Conservation (phyloP, 2,113 vertebrate species). For the Buteo buteo region DNA sequence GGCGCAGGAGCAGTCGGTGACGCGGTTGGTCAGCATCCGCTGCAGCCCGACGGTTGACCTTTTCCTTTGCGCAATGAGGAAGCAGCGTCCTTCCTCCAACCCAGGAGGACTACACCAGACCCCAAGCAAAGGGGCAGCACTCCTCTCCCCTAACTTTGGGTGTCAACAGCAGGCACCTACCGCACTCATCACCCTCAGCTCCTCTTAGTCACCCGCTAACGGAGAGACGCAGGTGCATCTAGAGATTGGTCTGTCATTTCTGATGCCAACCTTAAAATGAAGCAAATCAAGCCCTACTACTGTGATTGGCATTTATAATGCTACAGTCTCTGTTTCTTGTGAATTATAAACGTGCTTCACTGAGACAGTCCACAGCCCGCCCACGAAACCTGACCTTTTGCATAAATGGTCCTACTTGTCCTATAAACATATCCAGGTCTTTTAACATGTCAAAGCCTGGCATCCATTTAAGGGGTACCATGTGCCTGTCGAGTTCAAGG, state of each 20-base stretch:
- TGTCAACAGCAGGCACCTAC: background rate
- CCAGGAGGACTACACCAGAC: background rate
- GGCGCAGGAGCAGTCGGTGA: background rate
- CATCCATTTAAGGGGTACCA: background rate
- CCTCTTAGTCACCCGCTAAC: fast-evolving
- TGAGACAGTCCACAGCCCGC: background rate
- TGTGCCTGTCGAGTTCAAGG: background rate
- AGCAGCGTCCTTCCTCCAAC: background rate
- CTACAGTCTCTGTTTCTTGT: background rate
- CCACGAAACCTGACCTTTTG: background rate
- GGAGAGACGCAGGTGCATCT: background rate
- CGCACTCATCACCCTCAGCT: background rate
- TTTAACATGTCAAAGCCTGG: background rate
- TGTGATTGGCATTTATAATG: background rate
- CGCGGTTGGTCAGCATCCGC: background rate
- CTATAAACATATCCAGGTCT: background rate
- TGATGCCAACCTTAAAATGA: background rate
- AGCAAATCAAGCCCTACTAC: background rate
- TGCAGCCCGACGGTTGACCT: background rate
- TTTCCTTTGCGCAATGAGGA: background rate
- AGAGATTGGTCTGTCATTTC: background rate
- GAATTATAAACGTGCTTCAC: background rate
- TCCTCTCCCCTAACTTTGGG: background rate
- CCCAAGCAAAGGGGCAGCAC: background rate
- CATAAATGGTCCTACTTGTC: background rate